phyloP scores from a whole-genome alignment of 2,113 vertebrate species.

The Pterocles orientalis region DNA sequence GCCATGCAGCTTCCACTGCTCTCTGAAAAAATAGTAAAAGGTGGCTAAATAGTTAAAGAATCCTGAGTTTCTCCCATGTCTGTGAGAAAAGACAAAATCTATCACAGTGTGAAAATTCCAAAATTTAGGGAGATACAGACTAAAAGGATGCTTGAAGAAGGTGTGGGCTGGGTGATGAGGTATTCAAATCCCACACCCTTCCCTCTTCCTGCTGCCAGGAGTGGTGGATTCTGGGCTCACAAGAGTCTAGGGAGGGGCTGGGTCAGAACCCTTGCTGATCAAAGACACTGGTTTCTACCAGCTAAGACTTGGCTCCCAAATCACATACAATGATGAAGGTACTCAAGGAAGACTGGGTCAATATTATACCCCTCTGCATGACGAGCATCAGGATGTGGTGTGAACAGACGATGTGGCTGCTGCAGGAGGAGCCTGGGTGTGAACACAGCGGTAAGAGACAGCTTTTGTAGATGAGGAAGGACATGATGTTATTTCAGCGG shows the following conservation, averaged over 20 bases:
- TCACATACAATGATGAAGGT: not conserved
- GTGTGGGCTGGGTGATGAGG: not conserved
- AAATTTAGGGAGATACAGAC: not conserved
- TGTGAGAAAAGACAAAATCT: not conserved
- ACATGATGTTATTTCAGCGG: not conserved
- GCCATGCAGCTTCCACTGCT: not conserved
- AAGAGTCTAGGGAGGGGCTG: not conserved
- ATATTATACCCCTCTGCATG: not conserved
- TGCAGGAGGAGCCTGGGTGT: not conserved
- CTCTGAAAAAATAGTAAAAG: not conserved
- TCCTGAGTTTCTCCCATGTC: not conserved
- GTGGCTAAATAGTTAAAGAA: not conserved
- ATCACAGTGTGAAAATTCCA: not conserved
- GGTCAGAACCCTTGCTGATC: not conserved
- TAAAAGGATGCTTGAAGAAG: not conserved
- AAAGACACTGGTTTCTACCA: not conserved
- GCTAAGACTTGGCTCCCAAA: not conserved
- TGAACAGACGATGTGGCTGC: not conserved
- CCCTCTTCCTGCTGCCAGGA: not conserved
- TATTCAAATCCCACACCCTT: not conserved
- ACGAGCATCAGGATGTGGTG: not conserved
- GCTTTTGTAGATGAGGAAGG: not conserved
- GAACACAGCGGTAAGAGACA: not conserved
- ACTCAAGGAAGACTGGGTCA: not conserved
- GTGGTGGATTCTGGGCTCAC: not conserved